A percentile compares a stretch with the other conserved stretches of the same genome.
These are phyloP conservation scores for Urocitellus parryii DNA, from an alignment of 2,113 vertebrate genomes.

Conservation along the genomic window DNA sequence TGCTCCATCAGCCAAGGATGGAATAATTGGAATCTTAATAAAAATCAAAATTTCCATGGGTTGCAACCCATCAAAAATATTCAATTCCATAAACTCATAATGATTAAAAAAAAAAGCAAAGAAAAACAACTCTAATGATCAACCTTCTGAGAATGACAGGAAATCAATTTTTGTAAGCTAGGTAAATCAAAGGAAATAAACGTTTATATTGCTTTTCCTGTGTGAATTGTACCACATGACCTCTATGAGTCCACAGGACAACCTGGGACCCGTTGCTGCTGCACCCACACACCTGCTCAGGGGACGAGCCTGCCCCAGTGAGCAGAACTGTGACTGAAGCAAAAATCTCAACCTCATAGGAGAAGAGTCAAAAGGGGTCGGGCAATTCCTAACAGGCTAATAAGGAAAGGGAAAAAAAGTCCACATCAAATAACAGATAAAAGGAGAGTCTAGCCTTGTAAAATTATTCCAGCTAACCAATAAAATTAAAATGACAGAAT, in stretches of 20 bases:
- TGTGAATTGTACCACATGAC: background rate
- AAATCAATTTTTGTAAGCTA: slow-evolving; percentile 17
- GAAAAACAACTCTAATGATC: background rate
- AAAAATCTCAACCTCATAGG: background rate
- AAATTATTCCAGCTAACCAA: background rate
- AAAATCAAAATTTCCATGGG: slow-evolving; percentile 23
- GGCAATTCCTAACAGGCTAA: background rate
- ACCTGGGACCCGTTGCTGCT: fast-evolving
- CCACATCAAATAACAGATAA: background rate
- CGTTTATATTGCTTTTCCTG: background rate
- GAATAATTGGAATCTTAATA: background rate
- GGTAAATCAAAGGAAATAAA: too few species aligned
- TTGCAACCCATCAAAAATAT: background rate
- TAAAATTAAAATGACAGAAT: background rate
- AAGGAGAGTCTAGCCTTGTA: background rate
- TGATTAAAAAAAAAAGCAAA: background rate
- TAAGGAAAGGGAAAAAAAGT: background rate
- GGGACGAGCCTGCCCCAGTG: background rate
- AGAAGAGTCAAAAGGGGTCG: background rate
- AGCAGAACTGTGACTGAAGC: background rate
- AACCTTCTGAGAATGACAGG: background rate
- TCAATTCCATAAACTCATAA: background rate
- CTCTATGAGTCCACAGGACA: background rate
- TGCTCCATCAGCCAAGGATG: background rate
- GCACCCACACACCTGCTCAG: background rate